Conservation (phyloP, 2,113 vertebrate genomes). For the Hemibagrus wyckioides region DNA sequence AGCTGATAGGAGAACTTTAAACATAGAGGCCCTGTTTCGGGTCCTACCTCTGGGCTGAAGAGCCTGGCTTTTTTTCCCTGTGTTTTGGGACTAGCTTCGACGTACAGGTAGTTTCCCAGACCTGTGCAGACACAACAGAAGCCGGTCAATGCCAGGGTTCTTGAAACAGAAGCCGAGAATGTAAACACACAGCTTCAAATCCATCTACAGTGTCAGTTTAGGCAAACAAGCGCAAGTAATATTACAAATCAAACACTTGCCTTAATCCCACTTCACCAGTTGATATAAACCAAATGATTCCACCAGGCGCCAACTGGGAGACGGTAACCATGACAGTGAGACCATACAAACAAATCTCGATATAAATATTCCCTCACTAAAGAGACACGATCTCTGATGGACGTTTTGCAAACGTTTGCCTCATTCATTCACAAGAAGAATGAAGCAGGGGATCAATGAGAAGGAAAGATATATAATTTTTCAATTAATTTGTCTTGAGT, state of each 20-base stretch:
- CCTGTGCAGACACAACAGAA: slow-evolving; percentile 63
- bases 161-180: background rate
- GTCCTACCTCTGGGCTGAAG: slow-evolving; percentile 81
- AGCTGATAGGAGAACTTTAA: slow-evolving; percentile 91
- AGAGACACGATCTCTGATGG: background rate
- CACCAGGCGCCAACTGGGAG: background rate
- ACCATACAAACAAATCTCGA: background rate
- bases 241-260: background rate
- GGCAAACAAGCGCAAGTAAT: background rate
- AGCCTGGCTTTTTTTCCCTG: slow-evolving; percentile 83
- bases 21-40: slow-evolving; percentile 84
- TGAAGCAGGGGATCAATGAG: background rate
- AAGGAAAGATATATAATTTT: background rate
- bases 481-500: background rate
- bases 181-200: background rate
- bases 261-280: background rate
- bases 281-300: background rate
- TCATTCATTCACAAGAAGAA: background rate
- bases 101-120: slow-evolving; percentile 80
- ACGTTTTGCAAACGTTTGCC: background rate
- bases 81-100: slow-evolving; percentile 80
- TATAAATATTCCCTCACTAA: background rate
- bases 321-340: background rate
- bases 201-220: background rate
- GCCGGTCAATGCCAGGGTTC: background rate